Evolutionary conservation across 2,888 invertebrate species (phyloP), one percentile per base, ranked within the genome.

Genomic region (Temnothorax unifasciatus): DNA sequence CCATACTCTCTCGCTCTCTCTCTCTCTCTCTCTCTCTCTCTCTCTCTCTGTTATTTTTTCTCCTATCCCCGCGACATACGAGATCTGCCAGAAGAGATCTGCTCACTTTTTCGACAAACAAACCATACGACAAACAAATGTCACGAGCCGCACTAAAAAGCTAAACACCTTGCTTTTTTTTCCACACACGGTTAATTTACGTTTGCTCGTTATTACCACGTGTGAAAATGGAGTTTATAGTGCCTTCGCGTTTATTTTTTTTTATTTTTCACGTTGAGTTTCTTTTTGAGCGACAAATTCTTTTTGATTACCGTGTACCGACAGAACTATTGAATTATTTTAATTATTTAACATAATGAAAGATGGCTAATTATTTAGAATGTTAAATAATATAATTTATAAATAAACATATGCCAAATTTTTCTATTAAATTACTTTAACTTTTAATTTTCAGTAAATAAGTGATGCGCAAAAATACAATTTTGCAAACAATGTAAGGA

Each of bases 101-200:
- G n/a, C 52, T 77, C 59, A 34, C 84, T 87, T 83, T 87, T 85
- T 87, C 76, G 84, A 18, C 88, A 90, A 91, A 91, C 89, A 91
- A 89, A 91, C 89, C 88, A 88, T 82, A 84, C 86, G 83, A 73
- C 81, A 44, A 57, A 68, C 59, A 79, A 69, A 69, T 79, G 79
- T 79, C 59, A 79, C n/a, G 69, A 79, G 69, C 47, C 38, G 59
- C 54, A 3, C 47, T 71, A 64, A 52, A 71, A 74, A 84, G 84
- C 74, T 66, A 74, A 79, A 69, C 2, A 11, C 21, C 47, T 79
- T 79, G 59, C 57, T 79, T 25, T 38, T 79, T 79, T 69, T 79
- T 69, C 13, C 21, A 79, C 3, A 79, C 3, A 21, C 25, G 13
- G 25, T 59, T 71, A 69, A 81, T 81, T 81, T 71, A 81, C 71